Evolutionary conservation across 1,140 invertebrate genomes (phyloP).

Genomic region (Camponotus pennsylvanicus): DNA sequence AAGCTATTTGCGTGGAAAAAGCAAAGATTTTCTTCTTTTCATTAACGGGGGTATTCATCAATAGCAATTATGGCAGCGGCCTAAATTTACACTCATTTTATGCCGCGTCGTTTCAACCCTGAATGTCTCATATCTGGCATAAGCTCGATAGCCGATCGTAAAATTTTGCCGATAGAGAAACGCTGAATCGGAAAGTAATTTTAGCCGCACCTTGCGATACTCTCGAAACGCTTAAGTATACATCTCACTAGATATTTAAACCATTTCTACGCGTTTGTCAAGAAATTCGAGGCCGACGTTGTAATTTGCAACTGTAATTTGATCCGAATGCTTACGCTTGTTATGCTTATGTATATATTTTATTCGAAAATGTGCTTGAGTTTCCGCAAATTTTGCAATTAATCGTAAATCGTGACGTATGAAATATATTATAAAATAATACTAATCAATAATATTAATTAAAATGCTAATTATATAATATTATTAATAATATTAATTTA

Average conservation of each 20-base stretch:
- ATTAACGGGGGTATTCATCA: neutral
- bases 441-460: no score
- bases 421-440: neutral
- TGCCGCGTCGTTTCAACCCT: neutral
- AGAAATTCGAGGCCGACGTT: neutral
- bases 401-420: neutral
- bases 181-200: neutral
- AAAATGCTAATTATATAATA: no score
- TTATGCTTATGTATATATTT: neutral
- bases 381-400: neutral
- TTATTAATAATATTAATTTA: no score
- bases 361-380: neutral
- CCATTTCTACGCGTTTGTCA: neutral
- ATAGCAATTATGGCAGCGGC: neutral
- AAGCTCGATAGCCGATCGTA: constrained; percentile 15
- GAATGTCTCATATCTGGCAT: constrained; percentile 25
- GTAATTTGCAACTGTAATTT: neutral
- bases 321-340: neutral
- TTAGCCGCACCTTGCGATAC: neutral
- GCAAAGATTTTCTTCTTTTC: neutral
- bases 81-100: neutral
- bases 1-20: neutral
- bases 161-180: constrained; percentile 38
- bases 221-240: neutral
- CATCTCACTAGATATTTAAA: neutral